Conservation (phyloP, 2,888 invertebrate genomes). For the Pseudococcus jackbeardsleyi region DNA sequence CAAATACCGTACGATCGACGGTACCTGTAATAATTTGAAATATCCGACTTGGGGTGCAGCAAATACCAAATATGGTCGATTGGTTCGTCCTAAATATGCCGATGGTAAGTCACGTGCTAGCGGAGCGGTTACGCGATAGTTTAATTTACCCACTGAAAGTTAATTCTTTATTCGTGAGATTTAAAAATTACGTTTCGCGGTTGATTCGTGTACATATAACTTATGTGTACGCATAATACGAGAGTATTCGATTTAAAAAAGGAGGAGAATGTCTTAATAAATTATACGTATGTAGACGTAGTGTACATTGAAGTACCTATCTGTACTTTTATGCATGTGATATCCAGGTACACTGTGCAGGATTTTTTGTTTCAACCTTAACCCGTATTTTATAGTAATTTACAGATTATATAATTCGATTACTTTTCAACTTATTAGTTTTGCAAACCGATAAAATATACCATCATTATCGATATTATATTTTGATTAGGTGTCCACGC, state of each 20-base stretch:
- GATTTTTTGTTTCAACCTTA: slow-evolving; percentile 29
- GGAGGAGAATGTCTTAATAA: slow-evolving; percentile 6
- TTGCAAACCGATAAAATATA: slow-evolving; percentile 18
- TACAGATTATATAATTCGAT: slow-evolving; percentile 37
- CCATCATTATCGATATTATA: slow-evolving; percentile 22
- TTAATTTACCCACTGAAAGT: neutral
- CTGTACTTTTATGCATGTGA: neutral
- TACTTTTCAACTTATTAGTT: neutral
- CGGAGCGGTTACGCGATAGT: neutral
- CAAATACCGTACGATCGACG: slow-evolving; percentile 75
- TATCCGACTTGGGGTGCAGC: slow-evolving; percentile 74
- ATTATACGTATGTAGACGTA: neutral
- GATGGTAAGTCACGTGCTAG: slow-evolving; percentile 67
- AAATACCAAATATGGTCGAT: slow-evolving; percentile 69
- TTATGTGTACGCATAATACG: neutral
- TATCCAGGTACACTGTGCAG: neutral
- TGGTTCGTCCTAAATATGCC: slow-evolving; percentile 68
- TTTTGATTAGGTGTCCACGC: slow-evolving; percentile 75
- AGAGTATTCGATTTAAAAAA: neutral
- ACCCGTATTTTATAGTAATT: slow-evolving; percentile 40
- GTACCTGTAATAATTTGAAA: slow-evolving; percentile 77
- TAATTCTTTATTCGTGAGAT: slow-evolving; percentile 15
- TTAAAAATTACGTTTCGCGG: slow-evolving; percentile 31
- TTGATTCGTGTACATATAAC: neutral
- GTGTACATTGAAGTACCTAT: neutral